phyloP scores from a whole-genome alignment of 1,140 invertebrate genomes.

The Musca vetustissima region DNA sequence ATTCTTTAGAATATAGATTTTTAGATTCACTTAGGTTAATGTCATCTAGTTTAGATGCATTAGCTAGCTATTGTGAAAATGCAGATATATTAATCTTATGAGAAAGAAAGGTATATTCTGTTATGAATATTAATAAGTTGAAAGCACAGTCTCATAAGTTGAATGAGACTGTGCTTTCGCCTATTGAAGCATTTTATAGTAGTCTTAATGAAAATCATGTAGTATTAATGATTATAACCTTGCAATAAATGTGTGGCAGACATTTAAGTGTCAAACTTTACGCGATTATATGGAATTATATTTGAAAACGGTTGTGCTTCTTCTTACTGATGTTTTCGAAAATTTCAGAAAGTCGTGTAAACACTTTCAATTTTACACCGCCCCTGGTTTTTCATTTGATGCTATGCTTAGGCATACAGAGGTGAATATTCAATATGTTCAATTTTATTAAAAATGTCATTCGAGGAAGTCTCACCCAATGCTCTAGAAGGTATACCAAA shows the following conservation, averaged over 20 bases:
- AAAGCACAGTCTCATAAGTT: slow-evolving; percentile 45
- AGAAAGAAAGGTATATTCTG: slow-evolving; percentile 45
- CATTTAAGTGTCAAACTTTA: slow-evolving; percentile 50
- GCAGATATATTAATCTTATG: too few species aligned
- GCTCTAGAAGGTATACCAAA: too few species aligned
- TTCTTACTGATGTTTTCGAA: slow-evolving; percentile 57
- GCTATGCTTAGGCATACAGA: slow-evolving; percentile 53
- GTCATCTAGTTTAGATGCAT: too few species aligned
- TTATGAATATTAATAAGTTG: slow-evolving; percentile 44
- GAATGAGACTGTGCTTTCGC: slow-evolving; percentile 41
- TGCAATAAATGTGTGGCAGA: slow-evolving; percentile 54
- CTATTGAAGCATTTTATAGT: slow-evolving; percentile 47
- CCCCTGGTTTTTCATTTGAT: slow-evolving; percentile 45
- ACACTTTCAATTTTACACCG: slow-evolving; percentile 43
- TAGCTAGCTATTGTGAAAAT: too few species aligned
- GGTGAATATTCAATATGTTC: slow-evolving; percentile 52
- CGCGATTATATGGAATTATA: slow-evolving; percentile 56
- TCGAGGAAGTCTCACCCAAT: too few species aligned
- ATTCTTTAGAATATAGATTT: too few species aligned
- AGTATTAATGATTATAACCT: slow-evolving; percentile 43
- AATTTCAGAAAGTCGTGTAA: slow-evolving; percentile 49
- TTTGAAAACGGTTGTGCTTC: slow-evolving; percentile 37
- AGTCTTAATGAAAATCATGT: slow-evolving; percentile 41
- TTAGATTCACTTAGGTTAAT: too few species aligned
- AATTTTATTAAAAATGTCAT: slow-evolving; percentile 54